Evolutionary conservation across 2,797 vertebrate genomes (phyloP).

Genomic region (Danio albolineatus): DNA sequence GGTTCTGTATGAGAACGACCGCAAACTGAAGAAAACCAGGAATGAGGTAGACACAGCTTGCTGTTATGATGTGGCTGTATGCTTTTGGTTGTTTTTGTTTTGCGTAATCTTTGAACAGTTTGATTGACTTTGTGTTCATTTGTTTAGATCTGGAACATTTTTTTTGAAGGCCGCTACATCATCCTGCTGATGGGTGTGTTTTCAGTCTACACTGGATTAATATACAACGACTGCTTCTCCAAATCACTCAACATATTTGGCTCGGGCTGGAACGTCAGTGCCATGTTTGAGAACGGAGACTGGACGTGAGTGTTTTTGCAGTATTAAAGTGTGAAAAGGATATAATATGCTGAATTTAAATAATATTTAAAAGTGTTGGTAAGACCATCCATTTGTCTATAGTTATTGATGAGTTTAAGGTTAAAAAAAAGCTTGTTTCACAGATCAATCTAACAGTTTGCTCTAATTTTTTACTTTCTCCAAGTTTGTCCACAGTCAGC

Average conservation of each 20-base stretch:
- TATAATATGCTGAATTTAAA: background rate
- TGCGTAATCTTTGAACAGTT: background rate
- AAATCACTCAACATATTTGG: slow-evolving; percentile 95
- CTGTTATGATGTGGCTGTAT: background rate
- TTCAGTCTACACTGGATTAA: slow-evolving; percentile 94
- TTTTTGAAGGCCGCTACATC: slow-evolving; percentile 95
- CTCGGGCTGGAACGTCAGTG: slow-evolving; percentile 88
- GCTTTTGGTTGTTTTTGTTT: background rate
- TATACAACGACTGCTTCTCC: slow-evolving; percentile 99
- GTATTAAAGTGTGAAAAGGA: background rate
- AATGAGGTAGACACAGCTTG: slow-evolving; percentile 81
- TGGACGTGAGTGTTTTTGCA: slow-evolving; percentile 84
- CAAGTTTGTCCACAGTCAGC: slow-evolving; percentile 39
- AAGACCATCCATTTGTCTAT: background rate
- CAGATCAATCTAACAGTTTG: slow-evolving; percentile 12
- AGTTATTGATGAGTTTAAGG: too few species aligned
- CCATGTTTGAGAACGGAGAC: slow-evolving; percentile 78
- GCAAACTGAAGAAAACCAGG: slow-evolving; percentile 85
- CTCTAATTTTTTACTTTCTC: background rate
- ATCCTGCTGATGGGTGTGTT: slow-evolving; percentile 97
- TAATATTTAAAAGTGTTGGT: background rate
- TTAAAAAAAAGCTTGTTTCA: too few species aligned
- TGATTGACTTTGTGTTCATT: slow-evolving; percentile 3
- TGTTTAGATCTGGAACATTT: slow-evolving; percentile 88
- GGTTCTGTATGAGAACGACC: slow-evolving; percentile 90